These are phyloP conservation scores for Xylocampa areola DNA, from an alignment of 2,888 invertebrate genomes.

Conservation along the genomic window DNA sequence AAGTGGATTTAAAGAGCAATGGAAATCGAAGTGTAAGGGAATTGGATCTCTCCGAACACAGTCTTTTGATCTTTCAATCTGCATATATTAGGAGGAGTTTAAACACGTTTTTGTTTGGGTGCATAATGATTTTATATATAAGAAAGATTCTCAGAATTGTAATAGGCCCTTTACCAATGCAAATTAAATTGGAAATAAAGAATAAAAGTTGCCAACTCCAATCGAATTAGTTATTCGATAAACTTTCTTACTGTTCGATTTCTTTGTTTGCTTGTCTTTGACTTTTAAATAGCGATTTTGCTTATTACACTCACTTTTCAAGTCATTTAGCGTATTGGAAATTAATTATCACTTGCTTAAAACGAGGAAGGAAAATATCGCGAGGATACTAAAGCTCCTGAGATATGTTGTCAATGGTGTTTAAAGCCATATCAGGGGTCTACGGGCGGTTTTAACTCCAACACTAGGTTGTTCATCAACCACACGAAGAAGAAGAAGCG, in stretches of 20 bases:
- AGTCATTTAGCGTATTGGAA: too few species aligned
- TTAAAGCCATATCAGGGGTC: too few species aligned
- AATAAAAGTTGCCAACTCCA: background rate
- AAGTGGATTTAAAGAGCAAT: constrained; percentile 30
- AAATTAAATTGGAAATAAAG: background rate
- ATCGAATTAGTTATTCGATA: background rate
- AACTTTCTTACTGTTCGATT: background rate
- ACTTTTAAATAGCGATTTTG: too few species aligned
- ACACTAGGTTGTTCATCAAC: too few species aligned
- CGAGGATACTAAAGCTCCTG: too few species aligned
- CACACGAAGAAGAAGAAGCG: too few species aligned
- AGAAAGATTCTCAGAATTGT: background rate
- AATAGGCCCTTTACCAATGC: background rate
- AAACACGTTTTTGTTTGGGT: constrained; percentile 8
- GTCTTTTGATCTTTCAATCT: constrained; percentile 52
- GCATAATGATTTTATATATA: constrained; percentile 11
- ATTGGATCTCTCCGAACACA: constrained; percentile 43
- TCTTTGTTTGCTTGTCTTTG: background rate
- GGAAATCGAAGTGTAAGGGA: constrained; percentile 29
- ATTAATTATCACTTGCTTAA: too few species aligned
- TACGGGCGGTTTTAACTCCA: too few species aligned
- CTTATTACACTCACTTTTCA: too few species aligned
- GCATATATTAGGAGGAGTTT: constrained; percentile 45
- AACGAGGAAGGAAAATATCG: too few species aligned
- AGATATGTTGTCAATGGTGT: too few species aligned